Conservation (phyloP, 2,113 vertebrate genomes). For the Zapornia atra region DNA sequence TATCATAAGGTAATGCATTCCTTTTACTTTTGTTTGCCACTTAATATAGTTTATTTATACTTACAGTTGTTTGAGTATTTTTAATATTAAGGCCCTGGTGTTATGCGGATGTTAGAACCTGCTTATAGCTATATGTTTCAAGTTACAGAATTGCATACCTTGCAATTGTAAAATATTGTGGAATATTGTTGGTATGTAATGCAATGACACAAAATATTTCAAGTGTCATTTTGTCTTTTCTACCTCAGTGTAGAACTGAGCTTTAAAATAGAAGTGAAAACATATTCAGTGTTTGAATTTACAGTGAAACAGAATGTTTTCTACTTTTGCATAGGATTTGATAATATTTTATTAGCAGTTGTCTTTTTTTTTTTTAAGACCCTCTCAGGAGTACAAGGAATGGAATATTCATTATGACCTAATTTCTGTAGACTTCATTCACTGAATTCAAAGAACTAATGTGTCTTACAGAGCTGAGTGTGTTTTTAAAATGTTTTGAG, state of each 20-base stretch:
- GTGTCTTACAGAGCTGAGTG: neutral
- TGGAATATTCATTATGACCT: neutral
- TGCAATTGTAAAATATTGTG: neutral
- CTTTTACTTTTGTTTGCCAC: neutral
- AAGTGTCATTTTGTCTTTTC: neutral
- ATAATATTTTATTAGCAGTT: neutral
- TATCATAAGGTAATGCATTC: conserved; percentile 73
- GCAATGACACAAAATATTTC: neutral
- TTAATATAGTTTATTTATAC: neutral
- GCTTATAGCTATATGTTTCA: neutral
- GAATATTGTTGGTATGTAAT: neutral
- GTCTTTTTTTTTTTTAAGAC: neutral
- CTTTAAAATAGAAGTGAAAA: neutral
- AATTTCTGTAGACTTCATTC: neutral
- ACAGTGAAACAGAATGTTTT: neutral
- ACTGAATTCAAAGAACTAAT: neutral
- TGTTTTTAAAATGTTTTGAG: neutral
- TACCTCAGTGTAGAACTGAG: neutral
- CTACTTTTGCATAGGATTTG: neutral
- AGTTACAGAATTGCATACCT: neutral
- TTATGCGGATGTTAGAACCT: neutral
- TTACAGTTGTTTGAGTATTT: neutral
- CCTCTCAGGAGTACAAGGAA: neutral
- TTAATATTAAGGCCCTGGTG: neutral
- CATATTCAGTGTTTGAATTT: neutral